phyloP scores from a whole-genome alignment of 2,888 invertebrate species.

The Malthinus flaveolus region DNA sequence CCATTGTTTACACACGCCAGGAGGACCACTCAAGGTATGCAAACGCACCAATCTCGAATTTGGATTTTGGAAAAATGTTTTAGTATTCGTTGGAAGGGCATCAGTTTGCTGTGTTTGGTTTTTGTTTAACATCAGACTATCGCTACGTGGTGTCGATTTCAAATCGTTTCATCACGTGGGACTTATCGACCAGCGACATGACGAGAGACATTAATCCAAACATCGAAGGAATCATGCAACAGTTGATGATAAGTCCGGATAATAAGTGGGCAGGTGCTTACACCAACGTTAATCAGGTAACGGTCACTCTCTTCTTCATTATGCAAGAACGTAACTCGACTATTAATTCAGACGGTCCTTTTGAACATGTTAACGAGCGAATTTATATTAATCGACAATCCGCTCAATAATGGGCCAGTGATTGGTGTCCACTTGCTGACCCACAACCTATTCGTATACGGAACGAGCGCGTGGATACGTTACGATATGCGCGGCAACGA shows the following conservation, averaged over 20 bases:
- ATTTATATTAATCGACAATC: conserved; percentile 83
- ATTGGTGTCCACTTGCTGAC: conserved; percentile 69
- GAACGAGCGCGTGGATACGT: conserved; percentile 73
- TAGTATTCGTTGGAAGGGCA: conserved; percentile 97
- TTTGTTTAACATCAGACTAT: conserved; percentile 85
- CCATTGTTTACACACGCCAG: conserved; percentile 97
- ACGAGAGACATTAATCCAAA: conserved; percentile 91
- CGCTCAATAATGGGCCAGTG: conserved; percentile 68
- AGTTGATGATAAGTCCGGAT: conserved; percentile 88
- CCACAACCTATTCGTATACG: conserved; percentile 76
- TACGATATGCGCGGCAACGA: conserved; percentile 79
- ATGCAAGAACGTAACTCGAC: neutral
- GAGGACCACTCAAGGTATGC: conserved; percentile 89
- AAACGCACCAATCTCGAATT: neutral
- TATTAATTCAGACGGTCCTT: conserved; percentile 71
- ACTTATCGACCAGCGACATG: conserved; percentile 92
- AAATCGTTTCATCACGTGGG: conserved; percentile 96
- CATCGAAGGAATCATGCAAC: conserved; percentile 96
- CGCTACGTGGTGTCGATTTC: conserved; percentile 95
- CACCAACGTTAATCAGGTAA: conserved; percentile 89
- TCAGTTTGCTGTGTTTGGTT: conserved; percentile 95
- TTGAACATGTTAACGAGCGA: conserved; percentile 94
- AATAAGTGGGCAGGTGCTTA: conserved; percentile 95
- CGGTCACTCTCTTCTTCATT: neutral
- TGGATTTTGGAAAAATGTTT: conserved; percentile 36